phyloP scores from a whole-genome alignment of 2,888 invertebrate species.

The Phengaris arion region DNA sequence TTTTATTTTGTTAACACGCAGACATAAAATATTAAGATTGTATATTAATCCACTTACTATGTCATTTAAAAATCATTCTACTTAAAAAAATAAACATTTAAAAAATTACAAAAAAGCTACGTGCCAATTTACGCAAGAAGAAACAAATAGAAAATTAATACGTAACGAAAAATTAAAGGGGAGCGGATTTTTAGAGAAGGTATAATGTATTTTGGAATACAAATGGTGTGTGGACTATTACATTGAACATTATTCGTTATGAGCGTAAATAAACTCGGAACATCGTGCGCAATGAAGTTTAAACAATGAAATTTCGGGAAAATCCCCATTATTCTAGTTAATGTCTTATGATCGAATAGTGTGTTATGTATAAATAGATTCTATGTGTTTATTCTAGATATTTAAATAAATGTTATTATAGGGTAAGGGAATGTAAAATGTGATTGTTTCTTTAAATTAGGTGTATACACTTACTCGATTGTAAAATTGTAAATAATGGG shows the following conservation, averaged over 20 bases:
- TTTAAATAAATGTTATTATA: constrained; percentile 56
- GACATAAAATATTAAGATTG: background rate
- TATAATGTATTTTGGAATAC: constrained; percentile 16
- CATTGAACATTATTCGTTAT: constrained; percentile 29
- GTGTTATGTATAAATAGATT: constrained; percentile 63
- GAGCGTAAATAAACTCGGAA: constrained; percentile 27
- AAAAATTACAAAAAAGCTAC: constrained; percentile 29
- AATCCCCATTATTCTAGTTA: constrained; percentile 49
- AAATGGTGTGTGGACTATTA: constrained; percentile 8
- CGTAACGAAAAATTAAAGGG: constrained; percentile 13
- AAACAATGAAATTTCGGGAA: constrained; percentile 42
- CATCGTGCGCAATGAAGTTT: constrained; percentile 38
- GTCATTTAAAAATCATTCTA: too few species aligned
- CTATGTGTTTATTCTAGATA: constrained; percentile 64
- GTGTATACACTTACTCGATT: constrained; percentile 31
- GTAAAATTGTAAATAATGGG: constrained; percentile 24
- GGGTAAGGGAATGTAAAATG: constrained; percentile 51
- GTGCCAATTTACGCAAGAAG: constrained; percentile 32
- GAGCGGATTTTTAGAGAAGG: background rate
- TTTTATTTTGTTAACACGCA: background rate
- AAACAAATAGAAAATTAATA: background rate
- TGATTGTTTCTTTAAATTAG: constrained; percentile 54
- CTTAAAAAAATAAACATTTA: background rate
- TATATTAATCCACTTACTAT: background rate
- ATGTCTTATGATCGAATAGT: constrained; percentile 67